These are phyloP conservation scores for Enteromius viviparus DNA, from an alignment of 2,797 vertebrate genomes.

Conservation along the genomic window DNA sequence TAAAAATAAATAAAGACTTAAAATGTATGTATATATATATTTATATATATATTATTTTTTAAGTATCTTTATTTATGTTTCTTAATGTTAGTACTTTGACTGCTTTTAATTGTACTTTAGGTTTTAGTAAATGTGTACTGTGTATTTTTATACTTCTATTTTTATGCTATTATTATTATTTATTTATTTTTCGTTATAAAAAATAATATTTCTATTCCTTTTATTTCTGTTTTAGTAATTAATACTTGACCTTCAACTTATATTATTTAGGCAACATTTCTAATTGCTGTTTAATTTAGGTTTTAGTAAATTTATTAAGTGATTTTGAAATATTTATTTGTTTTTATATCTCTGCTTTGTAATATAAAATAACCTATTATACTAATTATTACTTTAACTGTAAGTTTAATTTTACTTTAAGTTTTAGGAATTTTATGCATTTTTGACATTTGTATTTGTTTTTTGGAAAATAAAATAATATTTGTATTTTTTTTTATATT, in stretches of 20 bases:
- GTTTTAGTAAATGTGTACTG: neutral
- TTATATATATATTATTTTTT: neutral
- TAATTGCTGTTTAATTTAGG: neutral
- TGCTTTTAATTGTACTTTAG: neutral
- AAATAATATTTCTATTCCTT: neutral
- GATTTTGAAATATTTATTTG: neutral
- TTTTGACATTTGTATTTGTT: too few relatives aligned
- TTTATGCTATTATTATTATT: neutral
- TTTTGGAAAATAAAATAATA: neutral
- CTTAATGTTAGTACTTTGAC: neutral
- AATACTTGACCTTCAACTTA: neutral
- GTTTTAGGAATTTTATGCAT: too few relatives aligned
- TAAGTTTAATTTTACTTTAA: neutral
- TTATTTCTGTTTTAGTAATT: neutral
- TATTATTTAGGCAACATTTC: neutral
- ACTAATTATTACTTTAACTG: neutral
- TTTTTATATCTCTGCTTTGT: neutral
- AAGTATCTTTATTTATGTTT: neutral
- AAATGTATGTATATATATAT: too few relatives aligned
- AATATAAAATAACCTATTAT: neutral
- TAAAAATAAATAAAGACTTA: too few relatives aligned
- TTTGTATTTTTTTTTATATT: neutral
- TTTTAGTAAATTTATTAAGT: neutral
- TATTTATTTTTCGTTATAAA: neutral
- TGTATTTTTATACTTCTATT: neutral